Base-by-base conservation (phyloP, 2,888 invertebrate species). In the Catonia carolina region DNA sequence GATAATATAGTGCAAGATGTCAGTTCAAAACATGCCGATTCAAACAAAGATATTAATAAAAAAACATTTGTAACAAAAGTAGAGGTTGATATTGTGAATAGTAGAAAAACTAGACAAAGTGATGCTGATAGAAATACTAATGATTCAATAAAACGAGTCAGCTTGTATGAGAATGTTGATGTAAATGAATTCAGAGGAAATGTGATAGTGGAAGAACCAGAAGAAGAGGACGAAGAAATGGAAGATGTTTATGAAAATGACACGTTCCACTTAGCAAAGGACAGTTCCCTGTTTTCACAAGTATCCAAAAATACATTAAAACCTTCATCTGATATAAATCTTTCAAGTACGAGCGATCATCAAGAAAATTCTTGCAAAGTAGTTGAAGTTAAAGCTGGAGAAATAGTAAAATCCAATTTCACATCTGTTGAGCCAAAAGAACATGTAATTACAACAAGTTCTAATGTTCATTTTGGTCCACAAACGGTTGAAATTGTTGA, bases 371-470 rank as follows among this genome's bases (percentile, higher is more conserved):
- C 76, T 5, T 78, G 79, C 55, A 60, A 60, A 47, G 75, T 85
- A 62, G 86, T 86, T 12, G 86, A 81, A 66, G 79, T 87, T 1
- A 81, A 77, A 61, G 84, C 81, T 67, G 81, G 77, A 67, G 85
- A 86, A 70, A 82, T 87, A 50, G 72, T 81, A 1, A 82, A 83
- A 68, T 79, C 82, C 14, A 77, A 80, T 58, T 81, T 85, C 62
- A 74, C 77, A 4, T 74, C 74, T 12, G 71, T 70, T 56, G 70
- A 70, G 56, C 67, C 68, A 18, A 65, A 70, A 33, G 71, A 72
- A 59, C 70, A 71, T 49, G 69, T 72, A 15, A 67, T 73, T 14
- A 59, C 72, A 27, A 69, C 72, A 18, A 69, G 67, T 20, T 69
- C 70, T 5, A 70, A 47, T 69, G 60, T 68, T 70, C 52, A 68